These are phyloP conservation scores for Sternotherus odoratus DNA, from an alignment of 2,797 vertebrate species.

Conservation along the genomic window DNA sequence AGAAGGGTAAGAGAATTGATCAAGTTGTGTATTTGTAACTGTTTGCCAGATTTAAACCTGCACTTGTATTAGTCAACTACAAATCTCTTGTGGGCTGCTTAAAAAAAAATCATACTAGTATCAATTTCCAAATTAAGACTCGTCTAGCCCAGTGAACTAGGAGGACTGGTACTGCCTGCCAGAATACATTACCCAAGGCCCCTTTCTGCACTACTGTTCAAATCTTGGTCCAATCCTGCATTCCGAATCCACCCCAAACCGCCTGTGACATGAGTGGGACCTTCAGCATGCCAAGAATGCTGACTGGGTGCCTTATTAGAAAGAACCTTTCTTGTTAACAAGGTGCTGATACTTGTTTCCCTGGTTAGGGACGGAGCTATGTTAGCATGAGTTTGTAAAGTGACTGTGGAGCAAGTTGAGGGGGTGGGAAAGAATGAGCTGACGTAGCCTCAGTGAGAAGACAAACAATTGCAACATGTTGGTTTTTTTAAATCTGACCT, in stretches of 20 bases:
- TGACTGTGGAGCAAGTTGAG: neutral
- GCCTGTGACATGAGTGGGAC: neutral
- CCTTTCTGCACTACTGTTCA: neutral
- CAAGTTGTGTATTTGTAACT: conserved; percentile 47
- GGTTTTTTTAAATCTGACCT: neutral
- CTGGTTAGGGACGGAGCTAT: neutral
- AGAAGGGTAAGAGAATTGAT: conserved; percentile 40
- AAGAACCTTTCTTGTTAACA: neutral
- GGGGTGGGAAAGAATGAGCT: fast-evolving
- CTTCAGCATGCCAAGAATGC: neutral
- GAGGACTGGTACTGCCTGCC: neutral
- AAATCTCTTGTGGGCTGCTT: neutral
- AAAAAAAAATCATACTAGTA: neutral
- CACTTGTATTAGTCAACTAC: neutral
- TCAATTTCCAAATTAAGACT: neutral
- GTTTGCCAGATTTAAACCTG: conserved; percentile 45
- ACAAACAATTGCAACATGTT: neutral
- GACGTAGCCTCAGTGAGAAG: neutral
- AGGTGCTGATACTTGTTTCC: neutral
- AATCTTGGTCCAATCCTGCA: neutral
- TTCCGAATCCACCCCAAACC: neutral
- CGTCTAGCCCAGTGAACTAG: neutral
- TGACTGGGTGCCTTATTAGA: neutral
- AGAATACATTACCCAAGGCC: neutral
- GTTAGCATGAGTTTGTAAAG: neutral